Base-by-base conservation (phyloP, 2,888 invertebrate species). In the Anorthoa munda region DNA sequence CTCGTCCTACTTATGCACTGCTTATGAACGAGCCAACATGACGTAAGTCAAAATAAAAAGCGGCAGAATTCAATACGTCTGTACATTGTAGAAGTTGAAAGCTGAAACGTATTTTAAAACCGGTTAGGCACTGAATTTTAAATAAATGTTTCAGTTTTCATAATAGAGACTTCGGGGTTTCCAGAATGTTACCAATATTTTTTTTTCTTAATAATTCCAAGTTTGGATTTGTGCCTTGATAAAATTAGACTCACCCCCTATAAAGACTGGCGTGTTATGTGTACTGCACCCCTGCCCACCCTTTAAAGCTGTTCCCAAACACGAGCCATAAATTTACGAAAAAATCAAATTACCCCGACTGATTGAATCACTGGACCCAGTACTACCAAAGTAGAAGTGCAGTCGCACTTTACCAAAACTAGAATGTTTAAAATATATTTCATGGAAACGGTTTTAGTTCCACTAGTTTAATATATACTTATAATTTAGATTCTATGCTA, bases 11-110 rank as follows among this genome's bases (percentile, higher is more conserved):
- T 64, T 66, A 58, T 46, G 46, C 58, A 53, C 21, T 65, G 51
- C 48, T 39, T 69, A 17, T 60, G 50, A 66, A 58, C 23, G 45
- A 23, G 56, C 81, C 53, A 71, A 75, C 23, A 79, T 75, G 75
- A 53, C 70, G 59, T 26, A 26, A 67, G 45, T 39, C 11, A 59
- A 67, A 75, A 66, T 56, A 51, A 60, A 60, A 55, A 46, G 21
- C 21, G 55, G 11, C 48, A 21, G 50, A 63, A 63, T 50, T 56
- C 5, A 15, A 39, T 9, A 39, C 1, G 39, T 39, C 39, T 39
- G 39, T n/a, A n/a, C n/a, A n/a, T n/a, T n/a, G n/a, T 39, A 39
- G 39, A 39, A 9, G 9, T 39, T 39, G 12, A 53, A 53, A 11
- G 39, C 21, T 21, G 0, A 53, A 12, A 21, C 21, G 3, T 4